Conservation (phyloP, 1,140 invertebrate genomes). For the Drosophila bocki region DNA sequence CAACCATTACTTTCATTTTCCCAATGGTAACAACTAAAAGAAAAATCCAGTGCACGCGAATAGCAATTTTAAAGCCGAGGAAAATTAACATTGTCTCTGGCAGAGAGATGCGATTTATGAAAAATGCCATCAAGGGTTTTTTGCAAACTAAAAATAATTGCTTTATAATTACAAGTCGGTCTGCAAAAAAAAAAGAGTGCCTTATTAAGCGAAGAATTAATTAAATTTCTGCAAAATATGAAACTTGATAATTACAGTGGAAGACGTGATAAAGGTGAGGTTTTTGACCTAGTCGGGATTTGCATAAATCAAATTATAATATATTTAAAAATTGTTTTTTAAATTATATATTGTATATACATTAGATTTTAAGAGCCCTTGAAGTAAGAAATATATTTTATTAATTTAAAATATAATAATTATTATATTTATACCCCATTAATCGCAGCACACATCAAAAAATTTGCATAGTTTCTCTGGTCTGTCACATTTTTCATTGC, state of each 20-base stretch:
- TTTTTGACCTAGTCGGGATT: neutral
- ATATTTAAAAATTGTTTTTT: neutral
- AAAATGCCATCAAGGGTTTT: slow-evolving; percentile 47
- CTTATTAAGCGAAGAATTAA: slow-evolving; percentile 21
- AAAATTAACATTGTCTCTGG: slow-evolving; percentile 42
- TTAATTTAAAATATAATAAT: neutral
- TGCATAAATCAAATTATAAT: neutral
- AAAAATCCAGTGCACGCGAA: slow-evolving; percentile 28
- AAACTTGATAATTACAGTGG: slow-evolving; percentile 17
- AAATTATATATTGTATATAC: too few relatives aligned
- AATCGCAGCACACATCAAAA: slow-evolving; percentile 9
- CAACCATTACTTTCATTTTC: slow-evolving; percentile 76
- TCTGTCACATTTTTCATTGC: slow-evolving; percentile 31
- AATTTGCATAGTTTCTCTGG: slow-evolving; percentile 21
- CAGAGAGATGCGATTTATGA: slow-evolving; percentile 18
- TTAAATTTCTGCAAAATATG: slow-evolving; percentile 7
- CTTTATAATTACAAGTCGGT: slow-evolving; percentile 36
- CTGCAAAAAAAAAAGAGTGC: slow-evolving; percentile 5
- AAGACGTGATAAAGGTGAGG: neutral
- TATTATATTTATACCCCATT: neutral
- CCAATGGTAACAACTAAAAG: slow-evolving; percentile 39
- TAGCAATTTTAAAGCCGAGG: slow-evolving; percentile 11
- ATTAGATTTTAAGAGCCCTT: too few relatives aligned
- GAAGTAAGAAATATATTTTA: neutral
- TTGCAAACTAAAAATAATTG: slow-evolving; percentile 39